phyloP scores from a whole-genome alignment of 2,113 vertebrate genomes.

The Anseranas semipalmata region DNA sequence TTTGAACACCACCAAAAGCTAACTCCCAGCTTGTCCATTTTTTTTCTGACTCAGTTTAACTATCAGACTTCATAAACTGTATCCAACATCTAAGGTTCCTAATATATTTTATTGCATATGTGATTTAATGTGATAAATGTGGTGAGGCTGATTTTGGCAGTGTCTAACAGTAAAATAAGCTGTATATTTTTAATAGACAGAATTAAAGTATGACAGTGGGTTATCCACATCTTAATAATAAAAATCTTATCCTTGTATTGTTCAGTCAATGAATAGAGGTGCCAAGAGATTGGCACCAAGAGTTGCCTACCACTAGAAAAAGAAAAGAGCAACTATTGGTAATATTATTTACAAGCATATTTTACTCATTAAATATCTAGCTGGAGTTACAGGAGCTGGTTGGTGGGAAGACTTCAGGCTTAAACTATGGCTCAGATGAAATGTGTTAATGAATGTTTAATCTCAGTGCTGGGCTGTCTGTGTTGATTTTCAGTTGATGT shows the following conservation, averaged over 20 bases:
- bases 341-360: background rate
- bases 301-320: background rate
- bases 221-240: background rate
- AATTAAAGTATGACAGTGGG: background rate
- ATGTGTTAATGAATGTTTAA: background rate
- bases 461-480: background rate
- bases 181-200: background rate
- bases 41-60: background rate
- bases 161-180: background rate
- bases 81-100: background rate
- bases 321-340: background rate
- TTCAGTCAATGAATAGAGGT: background rate
- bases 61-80: background rate
- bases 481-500: background rate
- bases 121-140: background rate
- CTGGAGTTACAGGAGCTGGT: background rate
- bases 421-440: background rate
- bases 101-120: background rate
- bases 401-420: background rate
- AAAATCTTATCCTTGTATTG: background rate
- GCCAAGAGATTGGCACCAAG: background rate
- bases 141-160: background rate
- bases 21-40: background rate
- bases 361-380: background rate
- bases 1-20: background rate